Base-by-base conservation (phyloP, 2,797 vertebrate genomes). In the Lepilemur septentrionalis region DNA sequence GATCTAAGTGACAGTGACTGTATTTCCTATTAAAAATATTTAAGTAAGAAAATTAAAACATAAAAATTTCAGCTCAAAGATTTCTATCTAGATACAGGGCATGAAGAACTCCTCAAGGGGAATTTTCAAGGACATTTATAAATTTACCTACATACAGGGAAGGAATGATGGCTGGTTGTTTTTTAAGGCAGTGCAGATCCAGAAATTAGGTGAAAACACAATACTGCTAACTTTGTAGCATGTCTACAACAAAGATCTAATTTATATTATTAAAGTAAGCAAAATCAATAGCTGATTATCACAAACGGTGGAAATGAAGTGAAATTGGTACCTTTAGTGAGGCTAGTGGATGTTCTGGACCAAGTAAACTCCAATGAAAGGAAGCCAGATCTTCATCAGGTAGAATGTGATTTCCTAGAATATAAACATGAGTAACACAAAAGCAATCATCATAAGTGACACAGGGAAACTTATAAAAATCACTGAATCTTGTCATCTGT, bases 371-470 rank as follows among this genome's bases (percentile, higher is more conserved):
- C 99, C 99, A 99, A 98, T 99, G 99, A 99, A 99, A 99, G 97
- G 99, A 99, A 98, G 99, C 99, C 99, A 99, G 99, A 99, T 99
- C 99, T 99, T 99, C 99, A 99, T 99, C 99, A 98, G 99, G 99
- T 98, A 99, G 99, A 99, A 99, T 99, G 99, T 99, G 99, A 98
- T 99, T 99, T 98, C 99, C 99, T 99, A 97, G 87, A 97, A 99
- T 48, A 97, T 78, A 98, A 98, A 98, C 17, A 83, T 41, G 25
- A 65, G 98, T 52, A 97, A 94, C 52, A 87, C 92, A 86, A 96
- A 96, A 94, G 79, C 72, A 80, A 93, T 85, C 69, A 86, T 83
- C 38, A 76, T 43, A 73, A 82, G 59, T 30, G 22, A 95, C 63
- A 91, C 1, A 17, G 55, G 70, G 7, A 50, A 84, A 43, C 76